These are phyloP conservation scores for Drosophila yooni DNA, from an alignment of 2,888 invertebrate species.

Conservation along the genomic window DNA sequence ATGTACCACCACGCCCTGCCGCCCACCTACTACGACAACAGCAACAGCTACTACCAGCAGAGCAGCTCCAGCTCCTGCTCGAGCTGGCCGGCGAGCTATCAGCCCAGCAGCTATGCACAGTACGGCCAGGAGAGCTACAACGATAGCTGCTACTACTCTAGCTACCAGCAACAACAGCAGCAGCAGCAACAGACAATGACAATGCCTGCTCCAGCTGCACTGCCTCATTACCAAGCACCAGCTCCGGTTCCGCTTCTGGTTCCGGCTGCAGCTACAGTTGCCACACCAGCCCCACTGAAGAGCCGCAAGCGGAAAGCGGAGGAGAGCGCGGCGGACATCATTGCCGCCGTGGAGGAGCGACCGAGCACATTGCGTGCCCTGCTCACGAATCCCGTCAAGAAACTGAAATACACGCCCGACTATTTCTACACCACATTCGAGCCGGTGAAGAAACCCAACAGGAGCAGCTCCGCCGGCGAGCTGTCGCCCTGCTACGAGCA, in stretches of 20 bases:
- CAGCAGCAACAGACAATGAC: conserved; percentile 14
- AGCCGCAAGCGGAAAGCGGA: conserved; percentile 65
- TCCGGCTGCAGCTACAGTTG: conserved; percentile 4
- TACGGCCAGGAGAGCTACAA: conserved; percentile 58
- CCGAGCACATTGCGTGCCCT: conserved; percentile 87
- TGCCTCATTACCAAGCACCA: conserved; percentile 29
- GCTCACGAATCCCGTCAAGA: conserved; percentile 85
- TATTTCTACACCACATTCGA: conserved; percentile 82
- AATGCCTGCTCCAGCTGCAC: conserved; percentile 20
- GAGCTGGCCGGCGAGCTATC: conserved; percentile 51
- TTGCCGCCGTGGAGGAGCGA: conserved; percentile 68
- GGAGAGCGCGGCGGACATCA: conserved; percentile 53
- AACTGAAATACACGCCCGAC: conserved; percentile 83
- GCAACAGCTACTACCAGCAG: conserved; percentile 48
- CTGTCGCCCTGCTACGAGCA: conserved; percentile 75
- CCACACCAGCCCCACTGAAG: conserved; percentile 45
- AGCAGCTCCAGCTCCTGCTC: conserved; percentile 13
- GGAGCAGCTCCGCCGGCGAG: conserved; percentile 56
- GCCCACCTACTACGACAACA: conserved; percentile 66
- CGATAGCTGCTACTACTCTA: conserved; percentile 61
- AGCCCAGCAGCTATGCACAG: conserved; percentile 61
- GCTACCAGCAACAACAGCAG: conserved; percentile 39
- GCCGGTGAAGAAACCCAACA: conserved; percentile 61
- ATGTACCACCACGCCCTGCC: conserved; percentile 65
- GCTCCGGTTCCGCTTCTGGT: not conserved